Percentiles rank a stretch among this genome's conserved stretches.
Conservation (phyloP, 2,888 invertebrate genomes). For the Dryocosmus kuriphilus region DNA sequence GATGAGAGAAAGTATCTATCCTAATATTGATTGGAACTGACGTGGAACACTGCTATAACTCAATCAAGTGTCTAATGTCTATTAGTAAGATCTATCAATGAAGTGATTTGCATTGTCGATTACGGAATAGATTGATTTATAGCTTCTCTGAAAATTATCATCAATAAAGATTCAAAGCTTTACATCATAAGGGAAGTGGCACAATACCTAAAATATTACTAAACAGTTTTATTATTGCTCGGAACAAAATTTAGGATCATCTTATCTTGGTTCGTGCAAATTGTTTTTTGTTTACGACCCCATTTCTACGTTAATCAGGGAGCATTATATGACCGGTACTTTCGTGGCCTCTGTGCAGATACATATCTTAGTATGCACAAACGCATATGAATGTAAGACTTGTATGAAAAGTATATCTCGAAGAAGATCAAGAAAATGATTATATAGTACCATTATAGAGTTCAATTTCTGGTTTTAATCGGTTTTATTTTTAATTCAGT, state of each 20-base stretch:
- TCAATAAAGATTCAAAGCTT: not conserved
- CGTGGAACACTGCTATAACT: not conserved
- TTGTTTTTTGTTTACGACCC: constrained; percentile 46
- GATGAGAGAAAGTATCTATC: not conserved
- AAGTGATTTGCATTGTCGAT: constrained; percentile 7
- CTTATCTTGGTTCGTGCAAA: constrained; percentile 29
- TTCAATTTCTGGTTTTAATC: constrained; percentile 29
- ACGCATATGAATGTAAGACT: constrained; percentile 21
- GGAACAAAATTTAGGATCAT: not conserved
- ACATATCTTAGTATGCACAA: constrained; percentile 18
- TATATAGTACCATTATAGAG: constrained; percentile 23
- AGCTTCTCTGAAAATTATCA: not conserved
- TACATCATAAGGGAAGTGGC: not conserved
- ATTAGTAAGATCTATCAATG: not conserved
- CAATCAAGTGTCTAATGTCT: not conserved
- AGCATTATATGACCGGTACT: constrained; percentile 38
- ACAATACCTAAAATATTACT: not conserved
- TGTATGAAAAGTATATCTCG: constrained; percentile 23
- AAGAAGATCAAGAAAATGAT: constrained; percentile 35
- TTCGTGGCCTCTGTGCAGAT: constrained; percentile 32
- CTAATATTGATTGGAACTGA: constrained; percentile 5
- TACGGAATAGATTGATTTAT: not conserved
- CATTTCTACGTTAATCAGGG: constrained; percentile 56
- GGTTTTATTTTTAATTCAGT: constrained; percentile 37
- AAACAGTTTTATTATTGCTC: not conserved